Base-by-base conservation (phyloP, 2,797 vertebrate genomes). In the Tinamus major region DNA sequence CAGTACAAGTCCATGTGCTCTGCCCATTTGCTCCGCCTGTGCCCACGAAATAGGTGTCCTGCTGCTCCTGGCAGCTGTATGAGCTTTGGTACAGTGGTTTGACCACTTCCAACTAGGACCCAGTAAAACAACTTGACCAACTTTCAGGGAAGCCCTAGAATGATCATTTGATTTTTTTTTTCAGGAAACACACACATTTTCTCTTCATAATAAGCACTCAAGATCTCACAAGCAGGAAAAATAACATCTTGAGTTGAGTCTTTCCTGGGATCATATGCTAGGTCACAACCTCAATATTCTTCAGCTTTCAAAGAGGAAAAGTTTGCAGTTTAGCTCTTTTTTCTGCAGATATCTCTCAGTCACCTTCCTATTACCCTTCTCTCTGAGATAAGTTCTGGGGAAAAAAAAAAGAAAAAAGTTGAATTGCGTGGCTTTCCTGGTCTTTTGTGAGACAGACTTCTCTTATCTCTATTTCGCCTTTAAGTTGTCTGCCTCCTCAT, bases 151-250 rank as follows among this genome's bases (percentile, higher is more conserved):
- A 79, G 64, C 8, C 23, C 24, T 10, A 26, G 61, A 90, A 95
- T 79, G 9, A 53, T 33, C 39, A 26, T 8, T 0, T 33, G 48
- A 82, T 20, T n/a, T 10, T 65, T 87, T 41, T 85, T 35, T 56
- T 56, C 12, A 67, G 24, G 35, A 41, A 91, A 92, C 24, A 79
- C 81, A 77, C 75, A 56, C 41, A 67, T 70, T 81, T 90, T 35
- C 48, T 87, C 67, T 76, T 90, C 61, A 62, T 58, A 86, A 87
- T 61, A 91, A 81, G 29, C 13, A 67, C 61, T 93, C 19, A 46
- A 71, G 48, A 67, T 67, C 79, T 85, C 76, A 84, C 79, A 93
- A 79, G 63, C 20, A 92, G 70, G 51, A 61, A 93, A 94, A 91
- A 65, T 42, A 92, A 24, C 46, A 89, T 79, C 70, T 84, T 81